Conservation (phyloP, 2,797 vertebrate species). For the Cuniculus paca region DNA sequence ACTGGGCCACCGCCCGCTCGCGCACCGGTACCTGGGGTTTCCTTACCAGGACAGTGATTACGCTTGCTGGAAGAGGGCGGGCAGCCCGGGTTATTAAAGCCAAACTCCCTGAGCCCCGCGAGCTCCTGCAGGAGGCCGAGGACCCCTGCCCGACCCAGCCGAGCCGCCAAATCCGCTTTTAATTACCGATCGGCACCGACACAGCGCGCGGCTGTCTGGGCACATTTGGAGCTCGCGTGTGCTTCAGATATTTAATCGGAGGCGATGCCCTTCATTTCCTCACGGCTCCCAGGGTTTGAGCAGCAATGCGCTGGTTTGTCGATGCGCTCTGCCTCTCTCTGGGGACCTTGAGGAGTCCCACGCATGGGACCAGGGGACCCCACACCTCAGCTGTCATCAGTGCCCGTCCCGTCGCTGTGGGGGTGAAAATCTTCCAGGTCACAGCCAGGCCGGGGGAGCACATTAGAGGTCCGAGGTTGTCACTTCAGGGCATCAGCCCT, state of each 20-base stretch:
- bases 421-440: neutral
- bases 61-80: constrained; percentile 5
- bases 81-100: constrained; percentile 46
- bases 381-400: neutral
- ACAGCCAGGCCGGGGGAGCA: neutral
- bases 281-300: constrained; percentile 56
- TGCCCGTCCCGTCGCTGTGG: neutral
- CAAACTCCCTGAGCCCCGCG: constrained; percentile 36
- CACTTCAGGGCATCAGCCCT: accelerated
- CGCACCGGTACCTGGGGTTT: neutral
- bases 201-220: constrained; percentile 74
- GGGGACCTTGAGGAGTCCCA: neutral
- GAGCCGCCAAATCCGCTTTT: constrained; percentile 51
- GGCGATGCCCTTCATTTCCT: constrained; percentile 77
- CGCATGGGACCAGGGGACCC: neutral
- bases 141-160: neutral
- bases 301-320: constrained; percentile 19
- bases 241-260: constrained; percentile 74
- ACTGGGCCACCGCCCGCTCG: accelerated
- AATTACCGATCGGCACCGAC: constrained; percentile 65
- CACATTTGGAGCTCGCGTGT: constrained; percentile 56
- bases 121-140: neutral
- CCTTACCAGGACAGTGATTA: constrained; percentile 66
- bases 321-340: neutral
- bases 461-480: accelerated